Conservation (phyloP, 1,140 invertebrate genomes). For the Calephelis nemesis region DNA sequence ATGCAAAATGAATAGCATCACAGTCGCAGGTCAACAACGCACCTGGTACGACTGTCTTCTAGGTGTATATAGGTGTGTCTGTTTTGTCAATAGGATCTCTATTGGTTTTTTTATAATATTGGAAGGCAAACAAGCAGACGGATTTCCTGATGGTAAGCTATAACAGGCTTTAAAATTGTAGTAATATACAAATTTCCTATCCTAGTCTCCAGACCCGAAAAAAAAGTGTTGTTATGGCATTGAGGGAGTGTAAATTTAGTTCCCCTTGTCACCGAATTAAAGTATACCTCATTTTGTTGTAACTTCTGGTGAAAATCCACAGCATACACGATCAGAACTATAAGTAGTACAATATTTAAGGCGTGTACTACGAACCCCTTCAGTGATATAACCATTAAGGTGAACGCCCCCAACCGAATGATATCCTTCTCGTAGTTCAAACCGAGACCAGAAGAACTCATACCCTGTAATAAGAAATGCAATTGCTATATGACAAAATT, state of each 20-base stretch:
- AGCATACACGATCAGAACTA: slow-evolving; percentile 33
- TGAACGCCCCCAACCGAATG: slow-evolving; percentile 39
- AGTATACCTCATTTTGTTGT: slow-evolving; percentile 37
- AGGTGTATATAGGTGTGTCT: too few species aligned
- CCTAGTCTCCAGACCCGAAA: too few species aligned
- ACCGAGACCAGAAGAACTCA: slow-evolving; percentile 24
- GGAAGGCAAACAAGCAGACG: too few species aligned
- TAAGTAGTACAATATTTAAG: slow-evolving; percentile 38
- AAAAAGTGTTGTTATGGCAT: too few species aligned
- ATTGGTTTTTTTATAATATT: too few species aligned
- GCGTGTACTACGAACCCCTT: slow-evolving; percentile 46
- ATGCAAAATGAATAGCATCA: too few species aligned
- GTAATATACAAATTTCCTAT: too few species aligned
- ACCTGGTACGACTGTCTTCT: too few species aligned
- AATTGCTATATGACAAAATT: neutral
- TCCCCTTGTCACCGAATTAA: neutral
- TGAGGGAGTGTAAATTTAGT: neutral
- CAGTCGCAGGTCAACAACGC: too few species aligned
- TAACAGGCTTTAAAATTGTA: too few species aligned
- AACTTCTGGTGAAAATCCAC: slow-evolving; percentile 26
- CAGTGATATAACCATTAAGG: slow-evolving; percentile 43
- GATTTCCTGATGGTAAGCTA: too few species aligned
- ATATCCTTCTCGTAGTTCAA: slow-evolving; percentile 40
- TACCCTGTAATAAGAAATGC: slow-evolving; percentile 27
- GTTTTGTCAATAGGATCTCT: too few species aligned